These are phyloP conservation scores for Coleophora flavipennella DNA, from an alignment of 2,888 invertebrate genomes.

Conservation along the genomic window DNA sequence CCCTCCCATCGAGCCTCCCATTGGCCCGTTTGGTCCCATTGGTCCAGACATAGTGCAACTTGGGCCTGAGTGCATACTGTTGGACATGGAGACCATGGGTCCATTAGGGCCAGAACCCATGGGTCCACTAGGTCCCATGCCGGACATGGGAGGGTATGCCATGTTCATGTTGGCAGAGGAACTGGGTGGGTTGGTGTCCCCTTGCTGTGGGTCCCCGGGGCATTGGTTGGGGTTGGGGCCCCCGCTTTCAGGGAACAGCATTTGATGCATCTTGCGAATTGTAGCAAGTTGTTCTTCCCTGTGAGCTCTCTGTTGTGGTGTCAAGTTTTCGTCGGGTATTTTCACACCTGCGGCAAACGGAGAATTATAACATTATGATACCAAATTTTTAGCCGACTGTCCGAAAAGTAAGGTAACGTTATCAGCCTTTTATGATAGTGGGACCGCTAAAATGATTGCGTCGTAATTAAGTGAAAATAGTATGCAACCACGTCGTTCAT, in stretches of 20 bases:
- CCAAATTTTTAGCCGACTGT: no score
- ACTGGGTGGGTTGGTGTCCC: conserved; percentile 54
- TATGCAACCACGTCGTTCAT: no score
- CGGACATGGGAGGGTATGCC: conserved; percentile 55
- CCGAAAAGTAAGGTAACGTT: no score
- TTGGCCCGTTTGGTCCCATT: conserved; percentile 46
- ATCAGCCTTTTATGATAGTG: no score
- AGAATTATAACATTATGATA: no score
- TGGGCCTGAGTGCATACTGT: conserved; percentile 55
- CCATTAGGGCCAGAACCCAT: conserved; percentile 60
- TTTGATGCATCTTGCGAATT: conserved; percentile 92
- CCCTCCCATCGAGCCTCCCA: conserved; percentile 41
- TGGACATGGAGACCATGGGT: conserved; percentile 63
- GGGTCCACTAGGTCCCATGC: conserved; percentile 53
- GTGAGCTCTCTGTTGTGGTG: conserved; percentile 95
- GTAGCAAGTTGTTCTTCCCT: conserved; percentile 94
- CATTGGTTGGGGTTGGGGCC: conserved; percentile 42
- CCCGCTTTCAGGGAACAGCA: conserved; percentile 88
- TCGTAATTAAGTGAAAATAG: no score
- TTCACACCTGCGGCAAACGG: conserved; percentile 76
- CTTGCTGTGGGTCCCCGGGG: conserved; percentile 39
- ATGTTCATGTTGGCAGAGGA: conserved; percentile 55
- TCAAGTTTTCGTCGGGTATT: conserved; percentile 96
- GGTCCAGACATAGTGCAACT: conserved; percentile 65
- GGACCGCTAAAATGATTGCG: no score